Percentiles rank a stretch among this genome's conserved stretches.
Evolutionary conservation across 2,113 vertebrate genomes (phyloP).

Genomic region (Cryptotis parvus): DNA sequence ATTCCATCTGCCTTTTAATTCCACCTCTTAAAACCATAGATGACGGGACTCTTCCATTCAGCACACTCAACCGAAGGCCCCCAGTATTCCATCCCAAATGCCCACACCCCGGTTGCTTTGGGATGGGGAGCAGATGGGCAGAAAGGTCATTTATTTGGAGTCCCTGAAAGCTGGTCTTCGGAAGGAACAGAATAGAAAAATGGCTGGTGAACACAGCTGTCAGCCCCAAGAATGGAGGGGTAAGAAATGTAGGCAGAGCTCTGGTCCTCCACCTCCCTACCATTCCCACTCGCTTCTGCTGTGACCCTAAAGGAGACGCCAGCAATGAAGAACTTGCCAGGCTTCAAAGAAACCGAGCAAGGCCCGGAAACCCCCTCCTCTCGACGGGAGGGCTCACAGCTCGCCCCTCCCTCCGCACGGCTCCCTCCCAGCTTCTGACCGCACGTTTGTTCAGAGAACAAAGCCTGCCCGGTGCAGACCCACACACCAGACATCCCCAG

Average conservation of each 20-base stretch:
- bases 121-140: constrained; percentile 53
- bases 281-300: constrained; percentile 43
- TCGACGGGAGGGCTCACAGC: constrained; percentile 47
- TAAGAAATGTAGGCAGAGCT: not conserved
- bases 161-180: constrained; percentile 60
- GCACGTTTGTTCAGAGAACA: constrained; percentile 70
- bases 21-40: constrained; percentile 71
- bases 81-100: constrained; percentile 55
- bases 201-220: constrained; percentile 4
- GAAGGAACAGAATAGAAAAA: constrained; percentile 21
- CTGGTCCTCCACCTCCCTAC: not conserved
- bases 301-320: constrained; percentile 60
- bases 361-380: constrained; percentile 76
- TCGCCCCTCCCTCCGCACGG: constrained; percentile 54
- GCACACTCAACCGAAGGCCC: constrained; percentile 61
- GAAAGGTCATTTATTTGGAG: constrained; percentile 47
- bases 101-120: constrained; percentile 48
- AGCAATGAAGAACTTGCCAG: constrained; percentile 66
- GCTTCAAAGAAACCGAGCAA: constrained; percentile 54
- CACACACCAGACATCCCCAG: not conserved
- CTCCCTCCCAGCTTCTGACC: constrained; percentile 65
- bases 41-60: constrained; percentile 43
- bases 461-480: constrained; percentile 44
- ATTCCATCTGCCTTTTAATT: constrained; percentile 73
- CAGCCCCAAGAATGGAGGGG: constrained; percentile 41